Evolutionary conservation across 2,797 vertebrate species (phyloP).

Genomic region (Gastrophryne carolinensis): DNA sequence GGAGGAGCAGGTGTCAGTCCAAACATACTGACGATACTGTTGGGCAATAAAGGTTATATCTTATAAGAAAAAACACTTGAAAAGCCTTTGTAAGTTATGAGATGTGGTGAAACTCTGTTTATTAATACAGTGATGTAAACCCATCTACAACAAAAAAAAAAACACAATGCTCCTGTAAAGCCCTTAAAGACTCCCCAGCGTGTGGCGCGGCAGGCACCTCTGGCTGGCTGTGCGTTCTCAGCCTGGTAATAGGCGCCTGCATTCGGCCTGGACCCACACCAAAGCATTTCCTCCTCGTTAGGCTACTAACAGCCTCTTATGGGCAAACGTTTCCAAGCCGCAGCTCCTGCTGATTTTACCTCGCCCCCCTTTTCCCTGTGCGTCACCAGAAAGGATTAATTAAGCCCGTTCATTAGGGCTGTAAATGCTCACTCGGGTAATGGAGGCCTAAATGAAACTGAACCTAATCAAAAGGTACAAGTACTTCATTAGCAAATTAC

Average conservation of each 20-base stretch:
- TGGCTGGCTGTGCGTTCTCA: conserved; percentile 63
- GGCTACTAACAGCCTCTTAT: conserved; percentile 42
- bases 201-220: conserved; percentile 55
- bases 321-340: conserved; percentile 40
- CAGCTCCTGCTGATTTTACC: conserved; percentile 44
- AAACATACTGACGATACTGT: neutral
- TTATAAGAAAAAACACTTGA: neutral
- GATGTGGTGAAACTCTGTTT: conserved; percentile 4
- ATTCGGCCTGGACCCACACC: conserved; percentile 39
- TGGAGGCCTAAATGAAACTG: conserved; percentile 79
- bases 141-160: conserved; percentile 3
- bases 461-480: conserved; percentile 87
- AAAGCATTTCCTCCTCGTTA: conserved; percentile 47
- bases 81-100: conserved; percentile 5
- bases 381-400: conserved; percentile 66
- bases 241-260: conserved; percentile 16
- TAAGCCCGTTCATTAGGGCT: conserved; percentile 77
- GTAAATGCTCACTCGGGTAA: conserved; percentile 78
- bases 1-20: neutral
- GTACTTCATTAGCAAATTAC: conserved; percentile 96
- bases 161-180: conserved; percentile 24
- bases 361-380: conserved; percentile 13
- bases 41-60: neutral
- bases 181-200: conserved; percentile 2
- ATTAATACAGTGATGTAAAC: neutral